Evolutionary conservation across 2,113 vertebrate genomes (phyloP).

Genomic region (Bufo gargarizans): DNA sequence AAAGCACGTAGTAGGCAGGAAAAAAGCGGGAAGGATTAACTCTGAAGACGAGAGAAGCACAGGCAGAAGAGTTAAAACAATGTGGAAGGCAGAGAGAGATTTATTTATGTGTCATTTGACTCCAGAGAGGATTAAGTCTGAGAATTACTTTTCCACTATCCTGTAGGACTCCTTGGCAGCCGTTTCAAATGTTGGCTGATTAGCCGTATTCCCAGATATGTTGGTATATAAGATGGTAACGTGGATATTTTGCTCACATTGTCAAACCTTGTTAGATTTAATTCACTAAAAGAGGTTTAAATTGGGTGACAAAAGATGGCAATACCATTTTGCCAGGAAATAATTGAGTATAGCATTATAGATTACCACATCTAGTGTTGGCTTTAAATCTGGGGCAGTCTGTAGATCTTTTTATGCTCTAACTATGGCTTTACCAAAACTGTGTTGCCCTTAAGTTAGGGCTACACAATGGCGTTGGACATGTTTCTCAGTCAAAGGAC

Average conservation of each 20-base stretch:
- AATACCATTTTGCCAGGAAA: not conserved
- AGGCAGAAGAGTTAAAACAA: conserved; percentile 35
- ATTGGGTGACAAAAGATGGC: not conserved
- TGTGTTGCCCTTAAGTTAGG: no score
- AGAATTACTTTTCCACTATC: conserved; percentile 52
- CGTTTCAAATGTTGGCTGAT: conserved; percentile 30
- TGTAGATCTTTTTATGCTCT: not conserved
- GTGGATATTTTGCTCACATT: conserved; percentile 26
- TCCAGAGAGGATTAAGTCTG: conserved; percentile 48
- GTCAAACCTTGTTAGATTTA: not conserved
- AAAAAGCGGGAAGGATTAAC: not conserved
- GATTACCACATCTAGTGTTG: not conserved
- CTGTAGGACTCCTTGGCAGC: conserved; percentile 49
- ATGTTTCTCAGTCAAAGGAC: no score
- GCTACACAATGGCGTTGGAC: no score
- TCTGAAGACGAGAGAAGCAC: not conserved
- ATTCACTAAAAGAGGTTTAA: not conserved
- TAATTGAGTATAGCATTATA: not conserved
- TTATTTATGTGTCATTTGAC: conserved; percentile 50
- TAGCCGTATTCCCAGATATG: conserved; percentile 14
- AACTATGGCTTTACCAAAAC: not conserved
- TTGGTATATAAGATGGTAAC: conserved; percentile 23
- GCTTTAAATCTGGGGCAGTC: no score
- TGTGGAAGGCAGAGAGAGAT: conserved; percentile 37
- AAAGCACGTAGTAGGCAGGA: not conserved